These are phyloP conservation scores for Chitala chitala DNA, from an alignment of 2,113 vertebrate species.

Conservation along the genomic window DNA sequence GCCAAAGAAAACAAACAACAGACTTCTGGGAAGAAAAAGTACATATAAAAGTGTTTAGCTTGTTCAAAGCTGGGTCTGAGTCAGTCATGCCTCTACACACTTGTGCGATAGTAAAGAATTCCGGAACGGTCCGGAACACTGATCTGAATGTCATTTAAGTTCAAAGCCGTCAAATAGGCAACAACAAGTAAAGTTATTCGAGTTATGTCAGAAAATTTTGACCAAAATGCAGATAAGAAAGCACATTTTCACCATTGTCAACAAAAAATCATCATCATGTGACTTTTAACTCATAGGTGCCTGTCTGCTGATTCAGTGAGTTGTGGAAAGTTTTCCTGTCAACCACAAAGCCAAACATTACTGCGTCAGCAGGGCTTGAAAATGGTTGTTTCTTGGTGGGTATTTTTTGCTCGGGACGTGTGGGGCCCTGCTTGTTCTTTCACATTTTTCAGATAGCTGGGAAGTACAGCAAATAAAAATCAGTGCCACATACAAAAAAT, in stretches of 20 bases:
- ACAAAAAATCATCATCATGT: neutral
- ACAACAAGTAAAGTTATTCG: constrained; percentile 6
- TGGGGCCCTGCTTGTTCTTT: neutral
- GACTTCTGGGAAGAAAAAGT: constrained; percentile 8
- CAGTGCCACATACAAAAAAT: too few species aligned
- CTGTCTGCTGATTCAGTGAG: neutral
- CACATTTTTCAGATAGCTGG: neutral
- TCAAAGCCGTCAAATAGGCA: neutral
- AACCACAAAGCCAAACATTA: neutral
- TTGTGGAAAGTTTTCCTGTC: neutral
- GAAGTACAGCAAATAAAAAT: neutral
- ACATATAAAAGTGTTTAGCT: constrained; percentile 8
- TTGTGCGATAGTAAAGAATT: too few species aligned
- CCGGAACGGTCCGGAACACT: too few species aligned
- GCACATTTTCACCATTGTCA: neutral
- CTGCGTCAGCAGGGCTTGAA: neutral
- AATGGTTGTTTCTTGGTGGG: neutral
- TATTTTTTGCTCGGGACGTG: neutral
- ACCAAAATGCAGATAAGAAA: neutral
- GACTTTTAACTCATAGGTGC: constrained; percentile 4
- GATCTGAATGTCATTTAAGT: neutral
- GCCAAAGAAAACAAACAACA: neutral
- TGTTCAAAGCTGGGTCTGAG: neutral
- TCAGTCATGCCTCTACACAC: neutral
- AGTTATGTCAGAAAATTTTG: neutral